Evolutionary conservation across 1,140 invertebrate species (phyloP), one percentile per base, ranked within the genome.

Genomic region (Eurosta solidaginis): DNA sequence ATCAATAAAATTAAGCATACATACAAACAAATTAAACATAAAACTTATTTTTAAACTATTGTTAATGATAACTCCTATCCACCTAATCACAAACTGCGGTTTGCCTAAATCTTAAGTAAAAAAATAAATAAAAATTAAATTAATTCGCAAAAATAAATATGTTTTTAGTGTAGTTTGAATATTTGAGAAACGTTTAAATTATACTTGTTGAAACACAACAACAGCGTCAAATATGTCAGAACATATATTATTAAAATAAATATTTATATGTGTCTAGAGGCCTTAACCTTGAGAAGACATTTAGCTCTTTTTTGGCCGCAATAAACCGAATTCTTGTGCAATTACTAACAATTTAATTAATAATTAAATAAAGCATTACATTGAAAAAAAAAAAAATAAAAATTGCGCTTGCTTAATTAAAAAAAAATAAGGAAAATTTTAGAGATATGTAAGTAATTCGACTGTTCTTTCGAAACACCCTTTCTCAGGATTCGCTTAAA

Each of bases 261-360:
- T 59, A 68, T 40, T 36, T 68, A 40, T 68, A 68, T 68, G 59
- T 68, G 33, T 68, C 33, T 68, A 68, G 33, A 68, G 59, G 59
- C 33, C 33, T 10, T 7, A 1, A 42, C 22, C 40, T 22, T 17
- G 20, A 20, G 3, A 20, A 33, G 17, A 29, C 59, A 68, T 27
- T 68, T 40, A 33, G 33, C 59, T 5, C 33, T n/a, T 33, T n/a
- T 9, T 10, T 36, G 59, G 59, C 59, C 29, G 59, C 33, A 40
- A 68, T 33, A 68, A 68, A 68, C 59, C 33, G 59, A 68, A 68
- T 68, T 68, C 59, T 68, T 68, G 40, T 68, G 59, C 59, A 68
- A 68, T 68, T 68, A 68, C 59, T 68, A 40, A 68, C 59, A 68
- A 68, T 68, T 68, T n/a, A 68, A 68, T 40, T 68, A 68, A 6